Evolutionary conservation across 2,113 vertebrate genomes (phyloP), one percentile per base, ranked within the genome.

Genomic region (Hydrolagus affinis): DNA sequence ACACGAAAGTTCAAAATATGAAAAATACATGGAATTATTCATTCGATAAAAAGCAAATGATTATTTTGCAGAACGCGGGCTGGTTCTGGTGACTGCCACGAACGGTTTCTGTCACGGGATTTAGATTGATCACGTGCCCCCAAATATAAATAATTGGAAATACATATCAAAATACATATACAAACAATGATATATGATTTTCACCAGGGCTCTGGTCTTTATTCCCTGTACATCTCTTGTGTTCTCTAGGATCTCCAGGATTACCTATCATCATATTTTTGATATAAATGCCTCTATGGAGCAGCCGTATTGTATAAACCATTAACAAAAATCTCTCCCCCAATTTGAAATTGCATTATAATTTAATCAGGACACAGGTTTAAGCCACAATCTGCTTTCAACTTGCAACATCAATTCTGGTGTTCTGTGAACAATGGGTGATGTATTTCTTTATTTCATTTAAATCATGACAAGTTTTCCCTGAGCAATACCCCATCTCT

Each of bases 21-120:
- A 85, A 77, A 74, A 83, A 62, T 68, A 60, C 62, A 69, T 57
- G 64, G 30, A 66, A 69, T 66, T 80, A 69, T 56, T 7, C 8
- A 4, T 23, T 0, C 17, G 19, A 17, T 44, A 3, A 44, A 44
- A 44, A 44, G 70, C 44, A 68, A 64, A 85, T 44, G 44, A 44
- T 73, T 68, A 76, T 80, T 64, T 28, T 28, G 28, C 28, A 11
- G 15, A 44, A 44, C 10, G 17, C n/a, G 66, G 60, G 28, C 28
- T 64, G 25, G 17, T 28, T 80, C 60, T 14, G 15, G 23, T 62
- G 77, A 77, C 4, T 1, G 32, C 75, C 23, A 56, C 15, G n/a
- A 76, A 78, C 44, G 23, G 57, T 60, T 80, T 14, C 11, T 7
- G 0, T 23, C 71, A 73, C n/a, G 60, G 44, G n/a, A n/a, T 75